phyloP scores from a whole-genome alignment of 1,140 invertebrate species.

The Berghia stephanieae region DNA sequence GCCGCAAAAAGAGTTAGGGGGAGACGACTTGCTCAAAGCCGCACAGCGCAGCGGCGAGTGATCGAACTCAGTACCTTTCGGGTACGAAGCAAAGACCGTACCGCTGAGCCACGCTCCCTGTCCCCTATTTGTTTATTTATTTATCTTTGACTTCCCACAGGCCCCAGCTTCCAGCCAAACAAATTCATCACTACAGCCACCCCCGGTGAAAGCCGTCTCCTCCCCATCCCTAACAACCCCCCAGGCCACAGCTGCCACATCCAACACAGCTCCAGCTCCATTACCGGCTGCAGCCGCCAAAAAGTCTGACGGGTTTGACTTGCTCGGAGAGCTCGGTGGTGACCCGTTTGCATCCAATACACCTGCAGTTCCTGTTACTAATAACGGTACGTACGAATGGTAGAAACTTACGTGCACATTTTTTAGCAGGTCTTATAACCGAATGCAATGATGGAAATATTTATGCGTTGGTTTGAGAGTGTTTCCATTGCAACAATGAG shows the following conservation, averaged over 20 bases:
- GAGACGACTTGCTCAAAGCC: no score
- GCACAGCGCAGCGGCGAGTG: no score
- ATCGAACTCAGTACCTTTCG: no score
- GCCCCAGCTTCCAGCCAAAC: no score
- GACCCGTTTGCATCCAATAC: conserved; percentile 53
- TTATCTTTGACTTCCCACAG: no score
- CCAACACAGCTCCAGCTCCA: conserved; percentile 12
- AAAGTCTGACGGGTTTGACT: conserved; percentile 43
- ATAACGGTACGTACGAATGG: background rate
- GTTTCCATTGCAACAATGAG: no score
- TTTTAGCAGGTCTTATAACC: no score
- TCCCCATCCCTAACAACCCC: conserved; percentile 29
- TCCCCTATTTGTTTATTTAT: conserved; percentile 8
- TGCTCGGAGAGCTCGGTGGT: conserved; percentile 51
- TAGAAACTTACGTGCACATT: background rate
- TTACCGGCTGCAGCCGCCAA: conserved; percentile 33
- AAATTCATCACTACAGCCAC: conserved; percentile 22
- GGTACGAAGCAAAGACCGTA: no score
- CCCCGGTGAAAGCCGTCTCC: conserved; percentile 33
- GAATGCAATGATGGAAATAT: no score
- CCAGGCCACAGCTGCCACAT: conserved; percentile 27
- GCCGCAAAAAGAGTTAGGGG: no score
- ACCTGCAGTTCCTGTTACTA: conserved; percentile 32
- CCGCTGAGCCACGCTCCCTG: background rate
- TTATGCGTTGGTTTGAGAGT: no score